Evolutionary conservation across 2,113 vertebrate species (phyloP).

Genomic region (Riparia riparia): DNA sequence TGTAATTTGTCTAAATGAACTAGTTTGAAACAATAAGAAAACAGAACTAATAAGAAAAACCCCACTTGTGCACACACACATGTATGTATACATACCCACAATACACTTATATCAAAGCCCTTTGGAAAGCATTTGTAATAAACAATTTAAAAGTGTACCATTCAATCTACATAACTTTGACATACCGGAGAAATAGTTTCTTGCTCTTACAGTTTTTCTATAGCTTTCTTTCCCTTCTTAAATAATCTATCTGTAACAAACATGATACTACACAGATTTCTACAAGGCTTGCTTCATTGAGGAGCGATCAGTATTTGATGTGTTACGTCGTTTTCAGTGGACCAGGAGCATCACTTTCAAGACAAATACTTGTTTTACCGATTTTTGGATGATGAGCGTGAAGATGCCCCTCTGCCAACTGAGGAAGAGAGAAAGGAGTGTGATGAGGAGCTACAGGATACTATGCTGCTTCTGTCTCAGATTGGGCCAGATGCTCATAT

Average conservation of each 20-base stretch:
- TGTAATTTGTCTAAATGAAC: not conserved
- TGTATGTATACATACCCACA: not conserved
- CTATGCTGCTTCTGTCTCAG: conserved; percentile 91
- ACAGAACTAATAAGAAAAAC: not conserved
- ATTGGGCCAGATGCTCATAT: conserved; percentile 96
- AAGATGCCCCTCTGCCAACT: conserved; percentile 83
- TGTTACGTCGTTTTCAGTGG: conserved; percentile 80
- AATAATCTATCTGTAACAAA: not conserved
- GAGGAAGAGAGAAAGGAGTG: conserved; percentile 92
- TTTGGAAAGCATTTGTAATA: not conserved
- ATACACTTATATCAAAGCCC: not conserved
- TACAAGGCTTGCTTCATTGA: not conserved
- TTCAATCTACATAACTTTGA: not conserved
- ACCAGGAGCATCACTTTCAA: conserved; percentile 94
- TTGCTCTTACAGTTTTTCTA: not conserved
- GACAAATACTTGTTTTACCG: conserved; percentile 99
- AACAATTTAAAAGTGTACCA: not conserved
- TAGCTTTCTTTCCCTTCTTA: not conserved
- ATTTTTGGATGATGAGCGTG: conserved; percentile 93
- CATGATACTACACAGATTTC: not conserved
- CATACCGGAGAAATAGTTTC: not conserved
- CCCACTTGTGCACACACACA: fast-evolving
- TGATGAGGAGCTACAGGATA: conserved; percentile 94
- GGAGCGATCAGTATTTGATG: not conserved
- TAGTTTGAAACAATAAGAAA: not conserved